These are phyloP conservation scores for Colletes gigas DNA, from an alignment of 1,140 invertebrate genomes.

Conservation along the genomic window DNA sequence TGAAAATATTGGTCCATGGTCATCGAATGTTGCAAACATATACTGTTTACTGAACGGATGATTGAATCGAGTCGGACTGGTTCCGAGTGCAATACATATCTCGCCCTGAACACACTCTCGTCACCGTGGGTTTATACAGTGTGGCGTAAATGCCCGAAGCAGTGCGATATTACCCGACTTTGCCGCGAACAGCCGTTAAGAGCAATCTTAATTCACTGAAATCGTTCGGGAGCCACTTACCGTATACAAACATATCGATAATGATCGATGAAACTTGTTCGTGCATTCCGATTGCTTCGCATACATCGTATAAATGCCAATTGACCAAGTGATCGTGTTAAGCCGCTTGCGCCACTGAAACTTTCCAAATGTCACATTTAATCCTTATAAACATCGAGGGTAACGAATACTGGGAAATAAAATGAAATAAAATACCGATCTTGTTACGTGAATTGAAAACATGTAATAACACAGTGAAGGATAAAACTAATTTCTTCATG, in stretches of 20 bases:
- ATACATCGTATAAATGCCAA: background rate
- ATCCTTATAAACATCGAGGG: background rate
- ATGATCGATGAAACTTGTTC: conserved; percentile 23
- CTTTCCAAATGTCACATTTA: background rate
- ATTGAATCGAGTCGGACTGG: conserved; percentile 65
- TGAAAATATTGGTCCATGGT: conserved; percentile 39
- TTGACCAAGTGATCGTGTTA: background rate
- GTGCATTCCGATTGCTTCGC: background rate
- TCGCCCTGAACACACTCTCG: conserved; percentile 36
- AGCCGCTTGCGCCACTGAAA: background rate
- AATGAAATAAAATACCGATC: background rate
- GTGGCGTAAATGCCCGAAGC: conserved; percentile 43
- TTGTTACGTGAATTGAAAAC: background rate
- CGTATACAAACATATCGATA: conserved; percentile 1
- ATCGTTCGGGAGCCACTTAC: conserved; percentile 38
- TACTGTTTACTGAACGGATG: conserved; percentile 54
- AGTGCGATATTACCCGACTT: conserved; percentile 47
- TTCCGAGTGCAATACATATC: conserved; percentile 44
- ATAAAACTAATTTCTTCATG: no score
- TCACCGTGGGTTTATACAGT: conserved; percentile 49
- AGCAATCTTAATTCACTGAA: conserved; percentile 46
- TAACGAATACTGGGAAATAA: background rate
- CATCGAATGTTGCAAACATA: conserved; percentile 46
- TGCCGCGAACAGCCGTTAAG: conserved; percentile 48
- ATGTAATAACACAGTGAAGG: background rate